Percentiles rank a stretch among this genome's conserved stretches.
Evolutionary conservation across 2,797 vertebrate genomes (phyloP).

Genomic region (Cebuella pygmaea): DNA sequence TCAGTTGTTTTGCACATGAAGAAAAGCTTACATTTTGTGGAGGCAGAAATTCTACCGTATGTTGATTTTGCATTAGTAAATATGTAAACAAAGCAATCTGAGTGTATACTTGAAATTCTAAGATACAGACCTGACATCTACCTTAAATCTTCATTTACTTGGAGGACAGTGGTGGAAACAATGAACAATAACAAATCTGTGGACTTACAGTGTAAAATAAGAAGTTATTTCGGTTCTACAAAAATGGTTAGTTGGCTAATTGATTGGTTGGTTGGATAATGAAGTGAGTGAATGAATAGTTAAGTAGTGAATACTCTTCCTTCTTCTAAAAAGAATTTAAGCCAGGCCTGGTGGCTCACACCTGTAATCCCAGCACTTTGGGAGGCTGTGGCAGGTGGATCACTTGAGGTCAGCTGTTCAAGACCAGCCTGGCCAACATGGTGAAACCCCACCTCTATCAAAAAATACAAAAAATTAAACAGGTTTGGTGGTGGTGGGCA

Average conservation of each 20-base stretch:
- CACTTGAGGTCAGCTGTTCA: no score
- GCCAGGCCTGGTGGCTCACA: no score
- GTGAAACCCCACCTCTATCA: no score
- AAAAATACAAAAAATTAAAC: no score
- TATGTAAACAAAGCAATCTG: background rate
- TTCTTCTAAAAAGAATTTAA: background rate
- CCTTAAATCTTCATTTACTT: slow-evolving; percentile 31
- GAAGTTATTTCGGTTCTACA: background rate
- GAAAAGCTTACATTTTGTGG: background rate
- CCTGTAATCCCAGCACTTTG: no score
- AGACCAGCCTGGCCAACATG: no score
- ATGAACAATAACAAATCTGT: background rate
- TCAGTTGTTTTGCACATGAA: background rate
- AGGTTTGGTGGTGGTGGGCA: no score
- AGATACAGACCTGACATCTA: background rate
- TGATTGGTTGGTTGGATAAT: background rate
- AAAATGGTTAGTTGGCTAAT: background rate
- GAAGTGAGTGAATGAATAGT: background rate
- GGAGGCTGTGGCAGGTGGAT: no score
- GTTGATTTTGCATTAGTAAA: background rate
- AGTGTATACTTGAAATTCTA: background rate
- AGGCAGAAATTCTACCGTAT: background rate
- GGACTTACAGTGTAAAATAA: background rate
- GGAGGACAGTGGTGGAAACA: background rate
- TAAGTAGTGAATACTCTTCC: background rate